Evolutionary conservation across 2,113 vertebrate genomes (phyloP), one percentile per base, ranked within the genome.

Genomic region (Manacus vitellinus): DNA sequence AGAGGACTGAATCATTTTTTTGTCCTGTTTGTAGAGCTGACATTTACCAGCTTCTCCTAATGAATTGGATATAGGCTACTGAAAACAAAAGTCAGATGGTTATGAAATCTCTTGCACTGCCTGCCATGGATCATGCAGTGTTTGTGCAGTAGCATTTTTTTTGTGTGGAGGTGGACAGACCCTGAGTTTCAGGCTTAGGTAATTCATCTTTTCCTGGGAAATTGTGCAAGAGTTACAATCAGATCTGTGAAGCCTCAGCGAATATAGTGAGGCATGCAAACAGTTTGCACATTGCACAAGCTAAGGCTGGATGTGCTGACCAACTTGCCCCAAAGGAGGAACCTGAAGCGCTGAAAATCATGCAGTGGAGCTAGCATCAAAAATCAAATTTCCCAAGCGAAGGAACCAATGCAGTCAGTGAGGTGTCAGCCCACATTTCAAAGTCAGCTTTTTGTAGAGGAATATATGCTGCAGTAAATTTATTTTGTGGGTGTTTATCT

Each of bases 41-140:
- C 94, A 95, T 87, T 96, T 97, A 91, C 43, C 46, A 85, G 71
- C 56, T 96, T 93, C 79, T 91, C 51, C 76, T 80, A 95, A 91
- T 74, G 76, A 91, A 94, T 71, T 84, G 46, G 82, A 73, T 94
- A 85, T 46, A 33, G 83, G 33, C 87, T 91, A 76, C 91, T 85
- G 52, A 71, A 87, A 94, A 75, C n/a, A 86, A n/a, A 92, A 97
- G 88, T 89, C 73, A 47, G 59, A 80, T 80, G 68, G 47, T 82
- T 87, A 37, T 73, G 59, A 81, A 95, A 81, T 68, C 62, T 49
- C 59, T 84, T 33, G 73, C 62, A 68, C 84, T 58, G 46, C 35
- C 44, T 5, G 10, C 47, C 2, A 5, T 47, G 84, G 68, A 54
- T 90, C 84, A 71, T 6, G 27, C 41, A 88, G 10, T 6, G 35